A percentile compares a stretch with the other conserved stretches of the same genome.
phyloP scores from a whole-genome alignment of 2,888 invertebrate genomes.

The Idaea biselata region DNA sequence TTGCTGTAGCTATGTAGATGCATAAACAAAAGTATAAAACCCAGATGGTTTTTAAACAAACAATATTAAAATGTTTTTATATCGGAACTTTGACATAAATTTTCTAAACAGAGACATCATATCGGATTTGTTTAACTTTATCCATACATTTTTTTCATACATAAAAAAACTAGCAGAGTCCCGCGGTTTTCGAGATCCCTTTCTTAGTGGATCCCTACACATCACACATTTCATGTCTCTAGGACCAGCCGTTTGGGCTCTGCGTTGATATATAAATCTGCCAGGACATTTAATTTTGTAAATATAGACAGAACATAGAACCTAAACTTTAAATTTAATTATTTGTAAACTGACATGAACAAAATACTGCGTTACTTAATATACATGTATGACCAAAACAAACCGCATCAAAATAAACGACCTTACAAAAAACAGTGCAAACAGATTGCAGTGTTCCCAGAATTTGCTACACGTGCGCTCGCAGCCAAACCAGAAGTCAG shows the following conservation, averaged over 20 bases:
- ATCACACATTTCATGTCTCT: too few species aligned
- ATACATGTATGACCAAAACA: background rate
- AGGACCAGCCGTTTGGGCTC: too few species aligned
- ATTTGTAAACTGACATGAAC: background rate
- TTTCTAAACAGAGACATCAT: background rate
- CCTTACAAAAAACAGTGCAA: slow-evolving; percentile 2
- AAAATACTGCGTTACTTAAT: background rate
- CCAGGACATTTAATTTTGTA: too few species aligned
- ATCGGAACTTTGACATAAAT: background rate
- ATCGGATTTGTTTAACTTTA: too few species aligned
- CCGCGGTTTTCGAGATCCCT: too few species aligned
- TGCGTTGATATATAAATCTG: too few species aligned
- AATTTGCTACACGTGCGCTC: slow-evolving; percentile 40
- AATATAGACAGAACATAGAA: too few species aligned
- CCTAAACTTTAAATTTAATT: too few species aligned
- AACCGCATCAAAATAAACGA: background rate
- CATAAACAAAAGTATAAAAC: slow-evolving; percentile 24
- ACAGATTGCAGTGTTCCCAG: slow-evolving; percentile 42
- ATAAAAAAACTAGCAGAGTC: too few species aligned
- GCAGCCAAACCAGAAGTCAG: slow-evolving; percentile 8
- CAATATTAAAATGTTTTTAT: slow-evolving; percentile 7
- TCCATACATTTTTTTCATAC: too few species aligned
- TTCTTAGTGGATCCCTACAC: too few species aligned
- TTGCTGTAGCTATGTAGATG: background rate
- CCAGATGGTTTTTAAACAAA: slow-evolving; percentile 21